Evolutionary conservation across 2,113 vertebrate species (phyloP), one percentile per base, ranked within the genome.

Genomic region (Neoarius graeffei): DNA sequence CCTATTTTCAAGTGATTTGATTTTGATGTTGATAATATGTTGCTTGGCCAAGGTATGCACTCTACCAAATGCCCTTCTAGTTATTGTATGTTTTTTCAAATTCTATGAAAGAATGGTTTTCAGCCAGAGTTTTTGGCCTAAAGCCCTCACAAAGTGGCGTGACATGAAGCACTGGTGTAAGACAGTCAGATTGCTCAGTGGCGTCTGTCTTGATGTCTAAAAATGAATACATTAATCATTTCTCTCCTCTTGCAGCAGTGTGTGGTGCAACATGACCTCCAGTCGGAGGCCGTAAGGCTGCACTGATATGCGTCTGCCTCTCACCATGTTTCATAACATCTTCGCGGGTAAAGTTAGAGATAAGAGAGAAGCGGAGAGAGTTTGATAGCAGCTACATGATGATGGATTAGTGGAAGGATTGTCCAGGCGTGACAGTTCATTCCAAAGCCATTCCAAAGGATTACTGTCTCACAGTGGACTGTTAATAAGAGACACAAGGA

Each of bases 261-360:
- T 56, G n/a, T 88, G 59, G 71, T 59, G 81, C 23, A 88, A 79
- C 59, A 48, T 73, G 52, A 82, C 64, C 42, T 52, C 59, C 50
- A 10, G 59, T n/a, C 27, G 67, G 27, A 64, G 19, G 81, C 25
- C 59, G 15, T 42, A 23, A 50, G 25, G 50, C 52, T 57, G 9
- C n/a, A 1, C 62, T 50, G 57, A 84, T 14, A 35, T 66, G 27
- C 1, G 30, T 66, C 59, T 15, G 50, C 50, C 73, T 79, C 50
- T 84, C 73, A 67, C 73, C 50, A 48, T 35, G 60, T 88, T 88
- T 88, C 87, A 57, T 79, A 84, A 88, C 59, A 59, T 48, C 69
- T n/a, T 56, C 17, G 25, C 14, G 82, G 82, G 71, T 79, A 23
- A 67, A 56, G 48, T 57, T 35, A 77, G 30, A 42, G 82, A 88